These are phyloP conservation scores for Ommatoiulus sabulosus DNA, from an alignment of 2,888 invertebrate genomes.

Conservation along the genomic window DNA sequence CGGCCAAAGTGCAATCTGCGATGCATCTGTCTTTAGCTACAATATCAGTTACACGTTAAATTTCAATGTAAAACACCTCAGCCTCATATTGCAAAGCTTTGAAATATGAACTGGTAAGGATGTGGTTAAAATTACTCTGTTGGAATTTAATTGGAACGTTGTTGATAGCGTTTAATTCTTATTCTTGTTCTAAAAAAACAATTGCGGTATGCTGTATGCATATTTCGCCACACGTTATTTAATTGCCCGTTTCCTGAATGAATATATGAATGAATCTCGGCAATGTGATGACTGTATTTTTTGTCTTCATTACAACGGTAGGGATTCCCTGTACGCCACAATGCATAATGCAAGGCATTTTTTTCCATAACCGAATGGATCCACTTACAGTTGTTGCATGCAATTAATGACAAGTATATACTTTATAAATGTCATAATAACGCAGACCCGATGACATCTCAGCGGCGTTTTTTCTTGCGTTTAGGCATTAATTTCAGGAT, in stretches of 20 bases:
- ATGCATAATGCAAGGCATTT: slow-evolving; percentile 12
- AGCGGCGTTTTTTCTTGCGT: not conserved
- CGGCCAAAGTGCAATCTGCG: too few relatives aligned
- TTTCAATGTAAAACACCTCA: too few relatives aligned
- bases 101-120: too few relatives aligned
- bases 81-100: too few relatives aligned
- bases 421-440: slow-evolving; percentile 48
- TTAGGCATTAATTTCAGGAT: slow-evolving; percentile 41
- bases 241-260: slow-evolving; percentile 15
- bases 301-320: slow-evolving; percentile 9
- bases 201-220: too few relatives aligned
- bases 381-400: slow-evolving; percentile 46
- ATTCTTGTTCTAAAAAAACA: too few relatives aligned
- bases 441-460: slow-evolving; percentile 25
- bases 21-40: too few relatives aligned
- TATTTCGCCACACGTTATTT: slow-evolving; percentile 8
- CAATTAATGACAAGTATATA: slow-evolving; percentile 46
- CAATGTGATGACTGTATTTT: slow-evolving; percentile 8
- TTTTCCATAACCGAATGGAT: slow-evolving; percentile 12
- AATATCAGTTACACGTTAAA: too few relatives aligned
- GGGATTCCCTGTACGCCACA: not conserved
- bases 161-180: too few relatives aligned
- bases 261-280: slow-evolving; percentile 13
- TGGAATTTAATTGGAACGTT: too few relatives aligned
- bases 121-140: too few relatives aligned